Percentiles rank a stretch among this genome's conserved stretches.
These are phyloP conservation scores for Sinocyclocheilus anophthalmus DNA, from an alignment of 2,113 vertebrate species.

Conservation along the genomic window DNA sequence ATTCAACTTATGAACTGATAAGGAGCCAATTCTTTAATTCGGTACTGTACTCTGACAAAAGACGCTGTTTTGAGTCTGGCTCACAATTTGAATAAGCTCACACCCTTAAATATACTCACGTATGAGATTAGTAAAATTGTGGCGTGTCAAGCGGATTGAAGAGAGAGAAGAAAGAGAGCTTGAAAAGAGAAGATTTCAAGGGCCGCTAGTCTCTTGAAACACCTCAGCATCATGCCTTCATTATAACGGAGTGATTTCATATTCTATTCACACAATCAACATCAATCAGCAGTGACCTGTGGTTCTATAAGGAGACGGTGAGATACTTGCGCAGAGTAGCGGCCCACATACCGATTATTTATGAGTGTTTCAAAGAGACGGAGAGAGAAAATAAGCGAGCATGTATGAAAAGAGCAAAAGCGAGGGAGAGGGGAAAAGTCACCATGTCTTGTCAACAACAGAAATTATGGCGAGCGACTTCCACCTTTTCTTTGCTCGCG, in stretches of 20 bases:
- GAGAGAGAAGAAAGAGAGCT: not conserved
- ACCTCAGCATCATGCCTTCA: constrained; percentile 10
- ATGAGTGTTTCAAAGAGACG: constrained; percentile 3
- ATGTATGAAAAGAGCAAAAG: not conserved
- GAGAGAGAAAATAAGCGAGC: not conserved
- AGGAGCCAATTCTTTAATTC: not conserved
- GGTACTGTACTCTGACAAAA: not conserved
- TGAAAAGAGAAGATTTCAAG: constrained; percentile 1
- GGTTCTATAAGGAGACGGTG: not conserved
- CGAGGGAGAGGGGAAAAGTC: not conserved
- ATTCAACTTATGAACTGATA: not conserved
- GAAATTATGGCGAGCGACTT: not conserved
- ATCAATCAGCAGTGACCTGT: constrained; percentile 40
- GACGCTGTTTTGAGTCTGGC: not conserved
- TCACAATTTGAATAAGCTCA: not conserved
- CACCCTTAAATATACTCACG: not conserved
- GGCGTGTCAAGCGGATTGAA: not conserved
- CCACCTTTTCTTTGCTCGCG: not conserved
- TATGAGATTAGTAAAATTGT: not conserved
- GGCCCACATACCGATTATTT: constrained; percentile 1
- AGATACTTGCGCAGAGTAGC: constrained; percentile 10
- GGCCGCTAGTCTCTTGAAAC: constrained; percentile 1
- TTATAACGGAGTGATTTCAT: constrained; percentile 17
- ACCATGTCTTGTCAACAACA: not conserved
- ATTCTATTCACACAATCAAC: constrained; percentile 30